phyloP scores from a whole-genome alignment of 2,888 invertebrate genomes.

The Xanthorhoe spadicearia region DNA sequence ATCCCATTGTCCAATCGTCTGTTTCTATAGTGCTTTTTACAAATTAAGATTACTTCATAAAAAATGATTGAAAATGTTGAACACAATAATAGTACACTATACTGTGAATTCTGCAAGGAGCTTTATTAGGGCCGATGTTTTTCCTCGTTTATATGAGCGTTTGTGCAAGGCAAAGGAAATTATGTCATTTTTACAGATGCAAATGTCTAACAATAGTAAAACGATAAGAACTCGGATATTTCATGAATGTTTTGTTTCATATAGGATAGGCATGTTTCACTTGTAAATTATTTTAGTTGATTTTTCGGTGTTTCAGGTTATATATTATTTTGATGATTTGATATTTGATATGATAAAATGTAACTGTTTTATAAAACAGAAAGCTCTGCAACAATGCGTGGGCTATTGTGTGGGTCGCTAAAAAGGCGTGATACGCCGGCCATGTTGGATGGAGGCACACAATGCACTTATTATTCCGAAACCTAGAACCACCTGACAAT shows the following conservation, averaged over 20 bases:
- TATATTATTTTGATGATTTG: neutral
- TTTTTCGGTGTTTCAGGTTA: neutral
- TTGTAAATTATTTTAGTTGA: neutral
- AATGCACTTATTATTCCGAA: constrained; percentile 4
- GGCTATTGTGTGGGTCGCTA: constrained; percentile 5
- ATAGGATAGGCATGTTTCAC: too few relatives aligned
- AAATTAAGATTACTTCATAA: neutral
- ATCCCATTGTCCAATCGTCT: neutral
- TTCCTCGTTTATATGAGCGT: constrained; percentile 8
- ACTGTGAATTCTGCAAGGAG: constrained; percentile 24
- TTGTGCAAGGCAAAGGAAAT: neutral
- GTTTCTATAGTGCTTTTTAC: neutral
- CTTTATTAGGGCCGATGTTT: constrained; percentile 12
- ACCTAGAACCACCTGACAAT: neutral
- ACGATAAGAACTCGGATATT: neutral
- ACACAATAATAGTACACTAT: neutral
- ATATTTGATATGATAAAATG: neutral
- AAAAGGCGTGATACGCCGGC: constrained; percentile 7
- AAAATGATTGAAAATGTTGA: neutral
- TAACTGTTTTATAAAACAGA: neutral
- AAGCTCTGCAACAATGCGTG: constrained; percentile 8
- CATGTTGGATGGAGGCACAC: constrained; percentile 4
- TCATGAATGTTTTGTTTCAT: too few relatives aligned
- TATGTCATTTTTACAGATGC: neutral
- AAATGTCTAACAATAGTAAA: neutral